Base-by-base conservation (phyloP, 2,113 vertebrate genomes). In the Brachypodius melanocephalos region DNA sequence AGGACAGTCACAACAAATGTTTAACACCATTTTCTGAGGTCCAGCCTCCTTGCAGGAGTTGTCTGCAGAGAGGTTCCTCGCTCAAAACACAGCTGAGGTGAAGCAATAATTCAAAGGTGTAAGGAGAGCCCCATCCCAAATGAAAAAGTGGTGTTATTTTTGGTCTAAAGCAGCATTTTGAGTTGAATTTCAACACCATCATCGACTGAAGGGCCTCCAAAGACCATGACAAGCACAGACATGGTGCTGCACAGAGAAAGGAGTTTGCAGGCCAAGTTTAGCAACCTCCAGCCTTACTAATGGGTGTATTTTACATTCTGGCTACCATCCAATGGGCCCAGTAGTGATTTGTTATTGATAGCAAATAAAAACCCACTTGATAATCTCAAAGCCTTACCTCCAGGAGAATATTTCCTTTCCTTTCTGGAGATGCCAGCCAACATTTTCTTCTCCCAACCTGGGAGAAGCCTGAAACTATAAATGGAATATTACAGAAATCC, bases 331-430 rank as follows among this genome's bases (percentile, higher is more conserved):
- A 91, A 84, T 63, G 48, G 91, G 63, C 79, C 58, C 52, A 88
- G 75, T 19, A 83, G 59, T 88, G 96, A 96, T 97, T 94, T 96
- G 71, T 80, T 94, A 90, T 93, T 71, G 88, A 91, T 96, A 94
- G 66, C 92, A 86, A 96, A 95, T 91, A 92, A 95, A 96, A 93
- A 65, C 69, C 71, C 82, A 52, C 88, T 95, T 89, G 96, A 95
- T 90, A 90, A 93, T 78, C 89, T 46, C 25, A 2, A 49, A 81
- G 88, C 32, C 16, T 75, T 93, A 72, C 88, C 95, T 95, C 92
- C 79, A 79, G 83, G 76, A 96, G 88, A 84, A 55, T 86, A 89
- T 93, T 91, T 82, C 86, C 92, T 95, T 96, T 90, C 94, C 45
- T 75, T 90, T 90, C 32, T 51, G 57, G 28, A 89, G 49, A 89